These are phyloP conservation scores for Theristicus caerulescens DNA, from an alignment of 2,113 vertebrate genomes.

Conservation along the genomic window DNA sequence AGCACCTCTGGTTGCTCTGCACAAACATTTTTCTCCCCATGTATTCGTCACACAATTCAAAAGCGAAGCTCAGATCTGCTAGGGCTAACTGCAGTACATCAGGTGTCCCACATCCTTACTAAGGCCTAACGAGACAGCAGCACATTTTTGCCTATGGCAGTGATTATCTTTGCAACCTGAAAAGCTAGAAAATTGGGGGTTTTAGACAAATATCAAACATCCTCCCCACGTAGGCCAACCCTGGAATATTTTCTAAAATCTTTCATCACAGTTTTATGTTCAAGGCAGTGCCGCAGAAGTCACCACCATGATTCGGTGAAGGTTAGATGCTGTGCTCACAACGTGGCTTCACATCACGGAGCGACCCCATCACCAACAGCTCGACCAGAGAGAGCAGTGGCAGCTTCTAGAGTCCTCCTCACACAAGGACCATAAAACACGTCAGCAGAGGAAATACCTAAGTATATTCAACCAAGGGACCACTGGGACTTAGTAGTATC, in stretches of 20 bases:
- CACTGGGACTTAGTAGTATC: background rate
- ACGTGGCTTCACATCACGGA: accelerated
- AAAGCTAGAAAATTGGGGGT: background rate
- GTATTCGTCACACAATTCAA: background rate
- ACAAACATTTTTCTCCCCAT: background rate
- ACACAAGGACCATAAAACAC: background rate
- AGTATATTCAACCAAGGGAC: background rate
- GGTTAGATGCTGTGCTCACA: background rate
- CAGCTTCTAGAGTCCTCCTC: background rate
- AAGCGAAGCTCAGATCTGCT: background rate
- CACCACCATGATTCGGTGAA: background rate
- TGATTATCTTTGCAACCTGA: background rate
- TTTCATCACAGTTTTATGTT: background rate
- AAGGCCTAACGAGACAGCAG: background rate
- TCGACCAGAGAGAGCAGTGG: background rate
- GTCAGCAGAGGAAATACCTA: background rate
- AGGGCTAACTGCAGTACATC: background rate
- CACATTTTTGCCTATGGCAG: background rate
- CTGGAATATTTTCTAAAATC: background rate
- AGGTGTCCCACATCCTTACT: background rate
- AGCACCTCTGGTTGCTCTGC: background rate
- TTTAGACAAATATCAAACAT: background rate
- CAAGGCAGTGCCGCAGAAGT: background rate
- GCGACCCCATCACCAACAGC: background rate
- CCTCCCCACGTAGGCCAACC: background rate